Base-by-base conservation (phyloP, 2,797 vertebrate species). In the Gephyroberyx darwinii region DNA sequence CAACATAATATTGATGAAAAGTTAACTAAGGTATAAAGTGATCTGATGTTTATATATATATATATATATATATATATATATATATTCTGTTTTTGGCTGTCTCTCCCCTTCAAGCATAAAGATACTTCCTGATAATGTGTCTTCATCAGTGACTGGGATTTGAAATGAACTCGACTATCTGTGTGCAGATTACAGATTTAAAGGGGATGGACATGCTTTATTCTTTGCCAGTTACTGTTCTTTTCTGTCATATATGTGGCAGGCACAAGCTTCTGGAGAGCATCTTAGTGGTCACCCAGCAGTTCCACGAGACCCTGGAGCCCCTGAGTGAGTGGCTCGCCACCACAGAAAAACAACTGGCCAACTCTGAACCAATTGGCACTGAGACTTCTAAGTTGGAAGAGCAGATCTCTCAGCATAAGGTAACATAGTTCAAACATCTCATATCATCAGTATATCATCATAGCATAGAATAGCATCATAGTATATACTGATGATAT, bases 281-380 rank as follows among this genome's bases (percentile, higher is more conserved):
- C 75, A 99, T 98, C 92, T 94, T 95, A 0, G 94, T 95, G 83
- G 96, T 99, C 57, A 98, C 96, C 0, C 96, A 98, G 89, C 96
- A 98, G 87, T 99, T 99, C 88, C 96, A 98, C 0, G 97, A 99
- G 84, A 95, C 95, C 43, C 85, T 99, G 67, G 97, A 99, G 88
- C 98, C 97, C 0, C 83, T 99, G 90, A 93, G 92, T 0, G 97
- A 98, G 67, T 99, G 98, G 98, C 92, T 99, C 5, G 91, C 89
- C 0, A 33, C 89, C 69, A 93, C 95, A 39, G 98, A 99, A 79
- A 99, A 98, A 87, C 94, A 90, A 55, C 93, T 99, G 39, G 92
- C 93, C 14, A 95, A 96, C 84, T 94, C 95, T 4, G 98, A 99
- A 63, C 96, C 97, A 68, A 92, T 96, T 57, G 98, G 98, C 78